Evolutionary conservation across 2,797 vertebrate species (phyloP), one percentile per base, ranked within the genome.

Genomic region (Gobio occitaniae): DNA sequence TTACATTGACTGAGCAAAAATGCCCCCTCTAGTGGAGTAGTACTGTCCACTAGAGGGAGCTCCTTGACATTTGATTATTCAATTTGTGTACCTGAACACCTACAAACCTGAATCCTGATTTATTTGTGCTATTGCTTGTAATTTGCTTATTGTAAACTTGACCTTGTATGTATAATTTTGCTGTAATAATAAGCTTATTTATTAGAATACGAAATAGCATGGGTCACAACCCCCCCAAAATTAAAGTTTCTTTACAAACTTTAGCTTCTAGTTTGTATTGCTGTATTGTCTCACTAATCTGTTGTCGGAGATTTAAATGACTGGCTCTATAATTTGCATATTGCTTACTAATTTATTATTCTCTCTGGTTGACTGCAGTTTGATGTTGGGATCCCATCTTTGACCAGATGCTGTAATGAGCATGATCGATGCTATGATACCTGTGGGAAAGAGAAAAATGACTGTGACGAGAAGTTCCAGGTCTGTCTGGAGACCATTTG

Each of bases 331-430:
- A 38, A 41, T 8, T 41, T 41, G 7, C 7, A 41, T 41, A 41
- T 41, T 41, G 47, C 29, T 19, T 16, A 54, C 59, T 21, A 9
- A 66, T 11, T 66, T 68, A 11, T 70, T 25, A 17, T 7, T 47
- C 2, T 29, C 41, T 25, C 13, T 78, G 78, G 25, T 65, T 66
- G 4, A 52, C 11, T 48, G 47, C 94, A 99, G 98, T 97, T 99
- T 90, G 97, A 99, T 92, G 92, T 99, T 0, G 97, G 98, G 44
- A 98, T 99, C 91, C 98, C 98, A 0, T 98, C 97, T 13, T 97
- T 99, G 97, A 99, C 97, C 3, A 97, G 94, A 90, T 99, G 98
- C 91, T 99, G 98, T 91, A 99, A 99, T 93, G 96, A 95, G 21
- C 98, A 99, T 0, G 98, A 99, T 91, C 94, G 96, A 86, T 99